phyloP scores from a whole-genome alignment of 2,113 vertebrate genomes.

The Microcebus jonahi region DNA sequence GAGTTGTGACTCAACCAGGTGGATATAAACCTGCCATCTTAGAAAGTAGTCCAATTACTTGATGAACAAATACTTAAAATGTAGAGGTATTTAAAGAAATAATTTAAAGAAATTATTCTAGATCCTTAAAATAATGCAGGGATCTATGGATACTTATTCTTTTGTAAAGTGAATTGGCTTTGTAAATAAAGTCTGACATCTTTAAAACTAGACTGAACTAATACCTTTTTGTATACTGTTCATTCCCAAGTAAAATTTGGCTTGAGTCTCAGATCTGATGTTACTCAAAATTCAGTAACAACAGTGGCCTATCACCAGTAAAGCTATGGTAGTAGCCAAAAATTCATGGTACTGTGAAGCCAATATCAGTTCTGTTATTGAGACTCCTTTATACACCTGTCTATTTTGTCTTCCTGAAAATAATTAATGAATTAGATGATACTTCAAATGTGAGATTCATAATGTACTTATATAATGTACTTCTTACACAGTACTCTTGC shows the following conservation, averaged over 20 bases:
- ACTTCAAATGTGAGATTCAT: not conserved
- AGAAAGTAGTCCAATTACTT: not conserved
- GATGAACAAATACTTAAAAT: conserved; percentile 13
- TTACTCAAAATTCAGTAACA: not conserved
- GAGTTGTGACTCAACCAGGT: not conserved
- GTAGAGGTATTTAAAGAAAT: not conserved
- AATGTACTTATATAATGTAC: not conserved
- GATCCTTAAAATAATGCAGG: not conserved
- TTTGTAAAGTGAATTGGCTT: conserved; percentile 31
- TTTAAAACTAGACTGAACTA: conserved; percentile 17
- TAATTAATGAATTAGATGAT: not conserved
- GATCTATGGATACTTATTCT: not conserved
- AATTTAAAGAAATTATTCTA: too few species aligned
- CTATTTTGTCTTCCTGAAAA: not conserved
- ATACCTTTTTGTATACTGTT: not conserved
- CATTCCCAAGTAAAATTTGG: conserved; percentile 34
- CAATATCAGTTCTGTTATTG: not conserved
- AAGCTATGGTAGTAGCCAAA: not conserved
- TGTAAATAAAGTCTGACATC: not conserved
- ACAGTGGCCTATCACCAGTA: not conserved
- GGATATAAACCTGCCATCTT: not conserved
- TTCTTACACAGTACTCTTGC: not conserved
- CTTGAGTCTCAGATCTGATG: not conserved
- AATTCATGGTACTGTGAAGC: not conserved
- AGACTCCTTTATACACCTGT: not conserved